Conservation (phyloP, 1,140 invertebrate species). For the Bombus waltoni region DNA sequence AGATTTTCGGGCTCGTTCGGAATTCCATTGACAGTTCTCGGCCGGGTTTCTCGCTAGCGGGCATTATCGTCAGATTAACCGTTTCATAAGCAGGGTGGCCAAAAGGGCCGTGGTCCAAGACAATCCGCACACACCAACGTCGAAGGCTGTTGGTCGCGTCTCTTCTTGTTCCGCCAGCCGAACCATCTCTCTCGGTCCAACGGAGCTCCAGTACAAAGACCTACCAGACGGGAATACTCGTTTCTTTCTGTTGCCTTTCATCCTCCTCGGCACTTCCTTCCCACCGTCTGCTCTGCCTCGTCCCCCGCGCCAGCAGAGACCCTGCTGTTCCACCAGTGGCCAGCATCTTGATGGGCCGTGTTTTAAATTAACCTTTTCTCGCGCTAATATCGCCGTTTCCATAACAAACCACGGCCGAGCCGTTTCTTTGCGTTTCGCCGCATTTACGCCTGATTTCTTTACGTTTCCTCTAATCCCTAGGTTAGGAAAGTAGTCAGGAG, state of each 20-base stretch:
- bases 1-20: slow-evolving; percentile 41
- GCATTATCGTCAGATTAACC: slow-evolving; percentile 63
- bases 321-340: slow-evolving; percentile 33
- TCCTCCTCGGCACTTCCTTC: slow-evolving; percentile 69
- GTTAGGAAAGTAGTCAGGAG: no score
- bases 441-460: not conserved
- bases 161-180: slow-evolving; percentile 54
- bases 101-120: slow-evolving; percentile 37
- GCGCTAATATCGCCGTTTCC: slow-evolving; percentile 40
- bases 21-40: slow-evolving; percentile 67
- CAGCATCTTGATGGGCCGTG: slow-evolving; percentile 48
- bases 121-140: slow-evolving; percentile 49
- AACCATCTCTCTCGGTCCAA: slow-evolving; percentile 26
- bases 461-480: not conserved
- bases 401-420: not conserved
- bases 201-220: slow-evolving; percentile 62
- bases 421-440: not conserved
- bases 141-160: slow-evolving; percentile 21
- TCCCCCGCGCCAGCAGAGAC: slow-evolving; percentile 27
- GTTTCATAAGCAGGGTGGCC: slow-evolving; percentile 63
- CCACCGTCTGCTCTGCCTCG: slow-evolving; percentile 61
- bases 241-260: slow-evolving; percentile 71
- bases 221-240: slow-evolving; percentile 69
- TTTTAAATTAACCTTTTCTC: slow-evolving; percentile 54
- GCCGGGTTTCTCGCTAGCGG: slow-evolving; percentile 42